Evolutionary conservation across 2,888 invertebrate genomes (phyloP).

Genomic region (Cerastis leucographa): DNA sequence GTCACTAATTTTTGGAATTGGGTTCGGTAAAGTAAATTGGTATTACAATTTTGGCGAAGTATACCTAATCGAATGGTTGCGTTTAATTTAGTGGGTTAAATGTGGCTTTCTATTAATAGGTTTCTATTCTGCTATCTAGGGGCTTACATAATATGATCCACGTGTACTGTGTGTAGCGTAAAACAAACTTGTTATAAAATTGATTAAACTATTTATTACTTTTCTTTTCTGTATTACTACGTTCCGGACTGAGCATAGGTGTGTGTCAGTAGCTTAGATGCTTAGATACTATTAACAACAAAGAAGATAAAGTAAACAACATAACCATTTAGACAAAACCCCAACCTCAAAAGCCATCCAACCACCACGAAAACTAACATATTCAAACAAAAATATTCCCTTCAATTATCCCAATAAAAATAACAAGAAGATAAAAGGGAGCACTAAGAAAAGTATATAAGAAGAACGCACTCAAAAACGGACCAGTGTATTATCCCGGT

Average conservation of each 20-base stretch:
- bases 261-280: no score
- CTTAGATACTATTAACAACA: neutral
- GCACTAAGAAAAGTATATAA: slow-evolving; percentile 67
- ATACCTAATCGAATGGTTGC: neutral
- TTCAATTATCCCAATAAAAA: slow-evolving; percentile 60
- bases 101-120: neutral
- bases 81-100: neutral
- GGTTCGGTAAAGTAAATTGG: slow-evolving; percentile 22
- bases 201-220: neutral
- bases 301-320: neutral
- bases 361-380: slow-evolving; percentile 8
- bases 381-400: slow-evolving; percentile 25
- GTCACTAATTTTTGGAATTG: slow-evolving; percentile 40
- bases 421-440: slow-evolving; percentile 54
- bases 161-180: neutral
- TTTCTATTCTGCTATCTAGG: neutral
- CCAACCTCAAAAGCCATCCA: slow-evolving; percentile 25
- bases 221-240: neutral
- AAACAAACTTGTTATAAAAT: neutral
- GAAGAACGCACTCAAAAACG: slow-evolving; percentile 73
- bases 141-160: neutral
- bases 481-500: slow-evolving; percentile 77
- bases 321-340: neutral
- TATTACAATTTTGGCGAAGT: slow-evolving; percentile 17
- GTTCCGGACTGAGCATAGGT: neutral